Percentiles rank a stretch among this genome's conserved stretches.
Evolutionary conservation across 2,888 invertebrate genomes (phyloP).

Genomic region (Synergus laeviventris): DNA sequence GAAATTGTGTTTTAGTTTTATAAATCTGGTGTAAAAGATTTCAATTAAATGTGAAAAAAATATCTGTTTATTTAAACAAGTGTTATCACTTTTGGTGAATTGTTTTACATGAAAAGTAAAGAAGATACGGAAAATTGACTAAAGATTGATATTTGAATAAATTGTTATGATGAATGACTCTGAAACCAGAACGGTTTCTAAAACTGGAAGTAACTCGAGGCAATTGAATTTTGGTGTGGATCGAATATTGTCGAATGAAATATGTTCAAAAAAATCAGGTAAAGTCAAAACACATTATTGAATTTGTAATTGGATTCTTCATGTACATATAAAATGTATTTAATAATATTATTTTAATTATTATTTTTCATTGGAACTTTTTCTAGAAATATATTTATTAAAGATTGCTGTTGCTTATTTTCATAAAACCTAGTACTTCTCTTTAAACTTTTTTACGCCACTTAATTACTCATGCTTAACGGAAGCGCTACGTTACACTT

Average conservation of each 20-base stretch:
- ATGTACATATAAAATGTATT: too few relatives aligned
- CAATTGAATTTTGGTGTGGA: conserved; percentile 83
- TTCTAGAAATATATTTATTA: too few relatives aligned
- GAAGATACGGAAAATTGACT: not conserved
- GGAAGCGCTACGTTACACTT: too few relatives aligned
- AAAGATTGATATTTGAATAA: conserved; percentile 18
- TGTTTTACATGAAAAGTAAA: not conserved
- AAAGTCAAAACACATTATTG: conserved; percentile 43
- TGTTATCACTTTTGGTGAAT: not conserved
- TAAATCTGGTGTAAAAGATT: not conserved
- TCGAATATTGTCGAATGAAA: conserved; percentile 80
- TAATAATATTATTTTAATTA: too few relatives aligned
- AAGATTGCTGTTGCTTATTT: too few relatives aligned
- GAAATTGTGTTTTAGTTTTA: not conserved
- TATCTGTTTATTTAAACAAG: not conserved
- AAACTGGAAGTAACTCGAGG: conserved; percentile 59
- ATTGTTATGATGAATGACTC: conserved; percentile 17
- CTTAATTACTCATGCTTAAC: too few relatives aligned
- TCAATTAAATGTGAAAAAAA: not conserved
- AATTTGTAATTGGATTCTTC: too few relatives aligned
- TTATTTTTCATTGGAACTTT: too few relatives aligned
- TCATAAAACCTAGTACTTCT: too few relatives aligned
- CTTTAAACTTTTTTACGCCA: too few relatives aligned
- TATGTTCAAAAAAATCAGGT: conserved; percentile 60
- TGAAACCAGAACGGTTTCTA: conserved; percentile 31